Evolutionary conservation across 2,113 vertebrate species (phyloP).

Genomic region (Corythornis madagascariensis): DNA sequence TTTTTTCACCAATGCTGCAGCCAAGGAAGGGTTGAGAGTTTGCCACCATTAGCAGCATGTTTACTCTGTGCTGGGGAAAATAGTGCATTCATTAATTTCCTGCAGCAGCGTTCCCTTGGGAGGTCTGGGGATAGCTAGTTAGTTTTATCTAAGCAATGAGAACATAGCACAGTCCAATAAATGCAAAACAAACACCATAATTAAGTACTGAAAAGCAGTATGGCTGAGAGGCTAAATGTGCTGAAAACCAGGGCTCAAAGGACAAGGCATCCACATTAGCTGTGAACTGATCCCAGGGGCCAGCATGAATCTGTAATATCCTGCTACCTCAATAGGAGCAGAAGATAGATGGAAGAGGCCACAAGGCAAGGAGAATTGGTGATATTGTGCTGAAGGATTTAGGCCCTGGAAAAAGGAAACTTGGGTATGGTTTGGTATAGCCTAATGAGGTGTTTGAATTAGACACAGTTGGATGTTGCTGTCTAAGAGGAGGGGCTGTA

Average conservation of each 20-base stretch:
- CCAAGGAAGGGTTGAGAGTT: neutral
- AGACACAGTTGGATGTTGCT: neutral
- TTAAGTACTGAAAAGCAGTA: neutral
- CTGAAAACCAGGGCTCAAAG: neutral
- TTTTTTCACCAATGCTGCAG: neutral
- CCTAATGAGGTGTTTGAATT: neutral
- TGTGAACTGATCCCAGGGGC: neutral
- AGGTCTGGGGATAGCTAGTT: neutral
- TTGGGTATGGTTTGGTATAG: neutral
- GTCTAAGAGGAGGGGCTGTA: neutral
- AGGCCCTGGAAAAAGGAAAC: neutral
- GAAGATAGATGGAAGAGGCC: neutral
- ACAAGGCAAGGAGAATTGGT: neutral
- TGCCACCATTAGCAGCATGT: neutral
- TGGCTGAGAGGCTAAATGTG: neutral
- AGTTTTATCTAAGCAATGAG: neutral
- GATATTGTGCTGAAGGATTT: neutral
- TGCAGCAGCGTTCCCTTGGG: neutral
- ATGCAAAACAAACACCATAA: neutral
- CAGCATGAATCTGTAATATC: neutral
- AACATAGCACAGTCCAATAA: neutral
- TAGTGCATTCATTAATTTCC: neutral
- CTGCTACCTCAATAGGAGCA: neutral
- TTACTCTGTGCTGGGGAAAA: neutral
- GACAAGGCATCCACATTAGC: neutral